A percentile compares a stretch with the other conserved stretches of the same genome.
These are phyloP conservation scores for Leucoraja ocellata DNA, from an alignment of 2,797 vertebrate genomes.

Conservation along the genomic window DNA sequence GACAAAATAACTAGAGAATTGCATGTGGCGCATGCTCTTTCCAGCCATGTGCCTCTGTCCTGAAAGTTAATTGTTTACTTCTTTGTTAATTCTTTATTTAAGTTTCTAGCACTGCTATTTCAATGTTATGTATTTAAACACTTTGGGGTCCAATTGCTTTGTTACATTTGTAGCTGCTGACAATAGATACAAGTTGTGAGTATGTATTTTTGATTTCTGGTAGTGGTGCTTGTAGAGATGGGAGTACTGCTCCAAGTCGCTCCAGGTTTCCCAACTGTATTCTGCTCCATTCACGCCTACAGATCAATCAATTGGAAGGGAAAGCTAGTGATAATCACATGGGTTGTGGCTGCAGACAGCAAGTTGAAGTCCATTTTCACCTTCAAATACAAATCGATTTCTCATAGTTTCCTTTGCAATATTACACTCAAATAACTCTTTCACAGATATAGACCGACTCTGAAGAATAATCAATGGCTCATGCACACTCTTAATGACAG, in stretches of 20 bases:
- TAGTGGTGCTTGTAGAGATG: background rate
- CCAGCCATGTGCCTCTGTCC: too few relatives aligned
- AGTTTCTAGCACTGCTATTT: background rate
- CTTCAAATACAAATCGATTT: slow-evolving; percentile 51
- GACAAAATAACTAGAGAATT: too few relatives aligned
- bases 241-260: background rate
- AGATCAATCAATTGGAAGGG: slow-evolving; percentile 1
- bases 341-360: slow-evolving; percentile 39
- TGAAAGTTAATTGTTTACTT: too few relatives aligned
- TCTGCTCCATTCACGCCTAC: slow-evolving; percentile 28
- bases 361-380: slow-evolving; percentile 60
- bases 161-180: too few relatives aligned
- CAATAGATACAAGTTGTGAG: background rate
- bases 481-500: background rate
- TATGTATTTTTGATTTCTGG: background rate
- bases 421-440: slow-evolving; percentile 32
- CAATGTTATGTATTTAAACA: background rate
- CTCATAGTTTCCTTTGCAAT: slow-evolving; percentile 38
- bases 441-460: slow-evolving; percentile 21
- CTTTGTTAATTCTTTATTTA: too few relatives aligned
- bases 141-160: background rate
- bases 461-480: slow-evolving; percentile 12
- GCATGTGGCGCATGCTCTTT: too few relatives aligned
- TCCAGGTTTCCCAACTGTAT: background rate
- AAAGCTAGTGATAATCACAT: slow-evolving; percentile 31